Evolutionary conservation across 2,113 vertebrate species (phyloP).

Genomic region (Dinomys branickii): DNA sequence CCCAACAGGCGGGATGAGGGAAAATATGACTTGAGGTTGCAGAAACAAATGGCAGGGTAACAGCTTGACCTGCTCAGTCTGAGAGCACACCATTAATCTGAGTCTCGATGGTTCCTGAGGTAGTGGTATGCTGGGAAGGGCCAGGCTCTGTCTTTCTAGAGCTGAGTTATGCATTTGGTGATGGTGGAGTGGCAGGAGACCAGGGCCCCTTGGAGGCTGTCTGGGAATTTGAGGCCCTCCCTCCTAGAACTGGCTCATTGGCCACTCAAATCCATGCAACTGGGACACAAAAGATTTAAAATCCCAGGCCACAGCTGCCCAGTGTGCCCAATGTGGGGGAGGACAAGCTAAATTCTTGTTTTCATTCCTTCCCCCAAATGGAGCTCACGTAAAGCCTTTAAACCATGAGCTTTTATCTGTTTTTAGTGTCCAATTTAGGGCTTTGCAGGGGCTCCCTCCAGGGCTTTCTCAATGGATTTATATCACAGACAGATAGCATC

Average conservation of each 20-base stretch:
- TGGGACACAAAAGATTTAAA: slow-evolving; percentile 52
- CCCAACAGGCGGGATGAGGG: neutral
- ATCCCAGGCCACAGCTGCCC: slow-evolving; percentile 53
- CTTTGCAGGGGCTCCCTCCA: slow-evolving; percentile 79
- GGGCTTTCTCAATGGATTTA: slow-evolving; percentile 83
- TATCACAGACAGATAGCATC: slow-evolving; percentile 67
- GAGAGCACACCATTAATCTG: neutral
- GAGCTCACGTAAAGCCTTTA: slow-evolving; percentile 83
- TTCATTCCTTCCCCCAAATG: slow-evolving; percentile 74
- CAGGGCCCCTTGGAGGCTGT: neutral
- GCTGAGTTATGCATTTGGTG: neutral
- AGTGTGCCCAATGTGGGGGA: slow-evolving; percentile 36
- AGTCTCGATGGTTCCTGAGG: no score
- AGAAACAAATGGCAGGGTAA: neutral
- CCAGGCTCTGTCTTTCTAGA: no score
- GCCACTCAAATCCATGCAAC: neutral
- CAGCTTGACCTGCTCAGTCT: neutral
- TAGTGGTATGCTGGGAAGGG: neutral
- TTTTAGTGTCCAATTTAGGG: slow-evolving; percentile 87
- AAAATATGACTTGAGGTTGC: neutral
- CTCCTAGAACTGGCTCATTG: neutral
- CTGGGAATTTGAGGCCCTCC: neutral
- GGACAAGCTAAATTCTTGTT: slow-evolving; percentile 75
- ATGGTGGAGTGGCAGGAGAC: neutral
- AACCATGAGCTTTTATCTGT: slow-evolving; percentile 86